Conservation (phyloP, 2,797 vertebrate species). For the Prunella strophiata region DNA sequence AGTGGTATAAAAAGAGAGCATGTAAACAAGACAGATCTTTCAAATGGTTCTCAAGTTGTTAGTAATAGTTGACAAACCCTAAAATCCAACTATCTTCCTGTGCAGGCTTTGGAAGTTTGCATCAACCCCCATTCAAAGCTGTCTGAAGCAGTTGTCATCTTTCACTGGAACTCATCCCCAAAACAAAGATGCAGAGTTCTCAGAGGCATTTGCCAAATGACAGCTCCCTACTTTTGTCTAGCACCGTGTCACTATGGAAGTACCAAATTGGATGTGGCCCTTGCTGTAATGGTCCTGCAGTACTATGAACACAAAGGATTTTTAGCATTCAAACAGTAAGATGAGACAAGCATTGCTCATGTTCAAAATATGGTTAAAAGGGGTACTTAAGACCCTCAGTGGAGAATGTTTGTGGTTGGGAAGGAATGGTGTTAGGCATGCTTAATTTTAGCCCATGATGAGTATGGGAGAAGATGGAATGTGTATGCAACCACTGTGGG, state of each 20-base stretch:
- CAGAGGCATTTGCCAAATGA: neutral
- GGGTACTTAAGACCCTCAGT: neutral
- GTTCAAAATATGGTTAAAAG: neutral
- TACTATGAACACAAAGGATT: neutral
- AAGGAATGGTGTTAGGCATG: neutral
- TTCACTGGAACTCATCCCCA: neutral
- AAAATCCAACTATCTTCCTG: neutral
- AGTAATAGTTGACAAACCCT: neutral
- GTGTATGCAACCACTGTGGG: neutral
- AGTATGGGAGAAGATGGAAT: neutral
- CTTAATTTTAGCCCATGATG: conserved; percentile 5
- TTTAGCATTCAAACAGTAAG: neutral
- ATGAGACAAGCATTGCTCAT: neutral
- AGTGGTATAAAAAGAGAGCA: neutral
- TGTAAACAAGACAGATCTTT: neutral
- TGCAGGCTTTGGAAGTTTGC: neutral
- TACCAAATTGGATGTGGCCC: neutral
- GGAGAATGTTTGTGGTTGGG: neutral
- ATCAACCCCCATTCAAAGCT: neutral
- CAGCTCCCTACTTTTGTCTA: neutral
- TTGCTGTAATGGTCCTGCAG: neutral
- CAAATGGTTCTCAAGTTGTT: neutral
- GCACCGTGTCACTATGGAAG: neutral
- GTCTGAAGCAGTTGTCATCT: neutral
- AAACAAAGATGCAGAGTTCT: neutral